phyloP scores from a whole-genome alignment of 2,888 invertebrate genomes.

The Acanthococcus lagerstroemiae region DNA sequence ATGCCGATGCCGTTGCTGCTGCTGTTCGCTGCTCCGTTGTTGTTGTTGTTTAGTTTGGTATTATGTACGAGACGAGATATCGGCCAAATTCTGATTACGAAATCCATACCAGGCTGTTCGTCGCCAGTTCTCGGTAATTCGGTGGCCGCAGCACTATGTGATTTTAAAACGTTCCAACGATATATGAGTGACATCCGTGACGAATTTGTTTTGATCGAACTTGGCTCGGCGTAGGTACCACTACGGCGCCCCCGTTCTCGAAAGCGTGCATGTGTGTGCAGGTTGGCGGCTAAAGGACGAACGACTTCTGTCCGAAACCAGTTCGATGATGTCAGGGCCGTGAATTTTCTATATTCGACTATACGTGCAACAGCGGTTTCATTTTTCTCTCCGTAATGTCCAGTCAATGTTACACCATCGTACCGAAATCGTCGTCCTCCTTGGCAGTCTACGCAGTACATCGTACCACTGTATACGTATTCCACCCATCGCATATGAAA shows the following conservation, averaged over 20 bases:
- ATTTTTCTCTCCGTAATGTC: not conserved
- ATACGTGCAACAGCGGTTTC: not conserved
- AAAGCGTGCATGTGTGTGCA: not conserved
- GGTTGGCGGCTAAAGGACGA: slow-evolving; percentile 14
- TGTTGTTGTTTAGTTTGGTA: not conserved
- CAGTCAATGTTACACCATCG: not conserved
- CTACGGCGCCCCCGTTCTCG: slow-evolving; percentile 10
- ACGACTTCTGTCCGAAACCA: slow-evolving; percentile 2
- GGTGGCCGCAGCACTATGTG: slow-evolving; percentile 1
- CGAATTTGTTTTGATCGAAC: slow-evolving; percentile 30
- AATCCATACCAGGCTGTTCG: slow-evolving; percentile 26
- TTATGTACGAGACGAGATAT: not conserved
- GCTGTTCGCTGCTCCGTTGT: not conserved
- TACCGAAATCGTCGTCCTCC: no score
- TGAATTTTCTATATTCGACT: slow-evolving; percentile 10
- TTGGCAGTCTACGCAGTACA: no score
- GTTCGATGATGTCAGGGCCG: slow-evolving; percentile 26
- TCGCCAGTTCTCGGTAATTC: slow-evolving; percentile 28
- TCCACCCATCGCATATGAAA: not conserved
- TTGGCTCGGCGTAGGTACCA: slow-evolving; percentile 16
- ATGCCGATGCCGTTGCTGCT: not conserved
- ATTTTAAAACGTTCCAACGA: not conserved
- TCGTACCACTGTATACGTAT: not conserved
- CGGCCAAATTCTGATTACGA: slow-evolving; percentile 31
- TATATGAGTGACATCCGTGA: slow-evolving; percentile 27